Conservation (phyloP, 2,797 vertebrate species). For the Spea hammondii region DNA sequence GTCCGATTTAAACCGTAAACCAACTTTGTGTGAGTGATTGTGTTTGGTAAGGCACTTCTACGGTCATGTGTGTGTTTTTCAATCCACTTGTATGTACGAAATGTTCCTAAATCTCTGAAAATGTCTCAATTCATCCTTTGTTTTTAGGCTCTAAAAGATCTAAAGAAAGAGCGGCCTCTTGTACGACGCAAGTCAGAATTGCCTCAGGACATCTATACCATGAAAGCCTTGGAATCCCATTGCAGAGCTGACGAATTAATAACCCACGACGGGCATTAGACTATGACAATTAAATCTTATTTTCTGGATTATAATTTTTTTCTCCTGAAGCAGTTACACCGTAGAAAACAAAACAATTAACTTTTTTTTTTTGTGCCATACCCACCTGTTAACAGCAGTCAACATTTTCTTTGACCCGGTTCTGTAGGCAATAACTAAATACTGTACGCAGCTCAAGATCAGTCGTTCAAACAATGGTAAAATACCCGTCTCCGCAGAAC, state of each 20-base stretch:
- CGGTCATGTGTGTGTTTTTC: too few relatives aligned
- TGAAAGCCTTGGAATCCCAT: constrained; percentile 97
- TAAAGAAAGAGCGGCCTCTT: constrained; percentile 87
- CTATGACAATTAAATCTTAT: constrained; percentile 61
- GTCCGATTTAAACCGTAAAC: too few relatives aligned
- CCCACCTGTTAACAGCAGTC: constrained; percentile 73
- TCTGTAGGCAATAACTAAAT: constrained; percentile 75
- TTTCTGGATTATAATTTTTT: constrained; percentile 56
- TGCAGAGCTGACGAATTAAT: constrained; percentile 89
- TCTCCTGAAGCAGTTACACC: constrained; percentile 71
- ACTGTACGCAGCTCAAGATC: constrained; percentile 69
- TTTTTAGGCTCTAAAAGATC: constrained; percentile 83
- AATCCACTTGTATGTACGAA: too few relatives aligned
- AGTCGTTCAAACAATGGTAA: constrained; percentile 91
- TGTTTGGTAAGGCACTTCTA: too few relatives aligned
- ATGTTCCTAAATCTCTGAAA: too few relatives aligned
- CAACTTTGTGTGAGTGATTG: too few relatives aligned
- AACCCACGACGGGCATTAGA: constrained; percentile 89
- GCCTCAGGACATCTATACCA: constrained; percentile 98
- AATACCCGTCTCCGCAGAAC: constrained; percentile 58
- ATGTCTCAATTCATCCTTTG: constrained; percentile 46
- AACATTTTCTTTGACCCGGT: constrained; percentile 69
- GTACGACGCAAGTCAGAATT: constrained; percentile 93
- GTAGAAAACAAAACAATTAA: constrained; percentile 68
- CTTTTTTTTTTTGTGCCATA: constrained; percentile 80